Base-by-base conservation (phyloP, 2,113 vertebrate species). In the Helogale parvula region DNA sequence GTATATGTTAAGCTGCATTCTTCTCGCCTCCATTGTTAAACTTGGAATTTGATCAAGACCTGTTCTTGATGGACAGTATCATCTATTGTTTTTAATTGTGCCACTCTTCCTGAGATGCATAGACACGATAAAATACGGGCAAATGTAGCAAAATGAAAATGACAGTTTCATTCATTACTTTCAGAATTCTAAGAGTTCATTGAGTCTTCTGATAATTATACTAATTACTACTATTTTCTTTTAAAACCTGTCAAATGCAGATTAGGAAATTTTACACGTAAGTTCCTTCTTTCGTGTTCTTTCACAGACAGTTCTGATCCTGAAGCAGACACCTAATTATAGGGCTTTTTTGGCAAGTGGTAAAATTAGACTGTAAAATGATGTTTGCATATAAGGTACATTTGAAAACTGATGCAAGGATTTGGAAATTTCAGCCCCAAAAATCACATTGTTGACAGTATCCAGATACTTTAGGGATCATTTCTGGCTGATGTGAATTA, bases 201-300 rank as follows among this genome's bases (percentile, higher is more conserved):
- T 84, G 91, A 72, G 19, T 80, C 54, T 96, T 85, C 68, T 91
- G 25, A 96, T 57, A 41, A n/a, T 68, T 69, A 38, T 81, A 97
- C 92, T 98, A 97, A 97, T 96, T 60, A 50, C 21, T 87, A 11
- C 71, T 96, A 0, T 98, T 98, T 97, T 97, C 90, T 81, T 95
- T 98, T 97, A 63, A 92, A 97, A 98, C 89, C 45, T 94, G 33
- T 87, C 94, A 83, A 84, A 90, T 94, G 92, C 92, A 97, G 93
- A 97, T 95, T 95, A 96, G 94, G 95, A 98, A 93, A 60, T 96
- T 85, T 76, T 84, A 31, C 94, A 96, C 17, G 52, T 97, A 98
- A 98, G 95, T 97, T 65, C 60, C 89, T 82, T 84, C 82, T 54
- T 77, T 33, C 1, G 0, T 93, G 57, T 98, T 76, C 65, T 90